phyloP scores from a whole-genome alignment of 2,113 vertebrate species.

The Hyla sarda region DNA sequence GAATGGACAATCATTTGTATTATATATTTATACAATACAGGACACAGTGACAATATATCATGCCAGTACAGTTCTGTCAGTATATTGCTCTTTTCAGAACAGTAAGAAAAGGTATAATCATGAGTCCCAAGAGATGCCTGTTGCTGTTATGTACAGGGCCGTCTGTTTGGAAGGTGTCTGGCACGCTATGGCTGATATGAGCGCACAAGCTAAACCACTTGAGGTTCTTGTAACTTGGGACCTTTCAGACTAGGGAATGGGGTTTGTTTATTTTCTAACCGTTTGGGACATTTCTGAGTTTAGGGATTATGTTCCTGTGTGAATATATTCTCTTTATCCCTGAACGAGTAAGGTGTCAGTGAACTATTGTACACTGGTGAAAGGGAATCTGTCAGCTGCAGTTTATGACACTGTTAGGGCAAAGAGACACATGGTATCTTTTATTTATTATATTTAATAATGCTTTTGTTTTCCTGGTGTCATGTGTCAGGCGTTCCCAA shows the following conservation, averaged over 20 bases:
- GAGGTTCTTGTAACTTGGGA: constrained; percentile 29
- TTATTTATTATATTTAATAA: too few species aligned
- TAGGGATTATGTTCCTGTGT: not conserved
- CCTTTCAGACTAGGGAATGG: constrained; percentile 20
- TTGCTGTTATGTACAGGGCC: constrained; percentile 14
- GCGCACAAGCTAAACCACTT: not conserved
- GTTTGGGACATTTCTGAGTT: not conserved
- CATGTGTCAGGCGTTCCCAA: too few species aligned
- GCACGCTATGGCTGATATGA: constrained; percentile 41
- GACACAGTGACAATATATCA: not conserved
- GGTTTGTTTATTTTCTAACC: constrained; percentile 38
- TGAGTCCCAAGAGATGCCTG: not conserved
- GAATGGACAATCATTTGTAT: not conserved
- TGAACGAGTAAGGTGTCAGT: not conserved
- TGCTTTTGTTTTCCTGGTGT: too few species aligned
- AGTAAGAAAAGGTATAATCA: not conserved
- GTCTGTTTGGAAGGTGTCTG: constrained; percentile 44
- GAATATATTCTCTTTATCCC: not conserved
- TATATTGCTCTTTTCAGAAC: not conserved
- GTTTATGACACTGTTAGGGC: too few species aligned
- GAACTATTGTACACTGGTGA: not conserved
- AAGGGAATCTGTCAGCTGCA: too few species aligned
- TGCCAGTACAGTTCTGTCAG: not conserved
- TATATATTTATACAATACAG: not conserved
- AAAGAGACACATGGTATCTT: too few species aligned